Percentiles rank a stretch among this genome's conserved stretches.
phyloP scores from a whole-genome alignment of 2,113 vertebrate species.

The Tretioscincus oriximinensis region DNA sequence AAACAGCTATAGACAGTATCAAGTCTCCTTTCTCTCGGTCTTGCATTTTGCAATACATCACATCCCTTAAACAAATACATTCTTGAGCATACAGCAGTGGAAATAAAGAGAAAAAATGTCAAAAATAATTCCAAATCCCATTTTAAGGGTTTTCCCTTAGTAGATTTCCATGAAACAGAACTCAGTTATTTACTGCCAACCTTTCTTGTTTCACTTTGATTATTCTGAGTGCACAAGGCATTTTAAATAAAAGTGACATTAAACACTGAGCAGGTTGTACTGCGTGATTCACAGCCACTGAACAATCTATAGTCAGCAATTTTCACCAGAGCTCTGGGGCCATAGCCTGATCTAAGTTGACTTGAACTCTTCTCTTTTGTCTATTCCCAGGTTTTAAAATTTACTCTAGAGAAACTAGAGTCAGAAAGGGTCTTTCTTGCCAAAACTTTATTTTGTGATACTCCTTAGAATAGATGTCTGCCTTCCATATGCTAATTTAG shows the following conservation, averaged over 20 bases:
- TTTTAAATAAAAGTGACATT: constrained; percentile 19
- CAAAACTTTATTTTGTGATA: background rate
- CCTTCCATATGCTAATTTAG: too few species aligned
- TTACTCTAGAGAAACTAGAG: background rate
- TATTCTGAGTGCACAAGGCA: background rate
- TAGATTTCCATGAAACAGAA: background rate
- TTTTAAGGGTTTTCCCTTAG: background rate
- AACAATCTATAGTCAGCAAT: constrained; percentile 50
- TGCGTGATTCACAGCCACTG: constrained; percentile 38
- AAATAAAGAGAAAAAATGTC: background rate
- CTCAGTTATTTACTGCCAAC: background rate
- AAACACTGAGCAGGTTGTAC: constrained; percentile 28
- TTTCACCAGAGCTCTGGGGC: constrained; percentile 35
- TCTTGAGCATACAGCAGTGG: too few species aligned
- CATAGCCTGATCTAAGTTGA: constrained; percentile 32
- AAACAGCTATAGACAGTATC: too few species aligned
- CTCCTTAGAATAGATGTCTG: too few species aligned
- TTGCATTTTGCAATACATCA: too few species aligned
- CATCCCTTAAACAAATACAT: too few species aligned
- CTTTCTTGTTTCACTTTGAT: background rate
- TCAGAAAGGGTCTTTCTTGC: background rate
- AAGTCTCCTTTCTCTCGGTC: too few species aligned
- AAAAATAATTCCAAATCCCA: background rate
- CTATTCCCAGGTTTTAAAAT: constrained; percentile 42
- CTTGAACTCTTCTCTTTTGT: constrained; percentile 34